Evolutionary conservation across 1,140 invertebrate genomes (phyloP).

Genomic region (Aphelinus certus): DNA sequence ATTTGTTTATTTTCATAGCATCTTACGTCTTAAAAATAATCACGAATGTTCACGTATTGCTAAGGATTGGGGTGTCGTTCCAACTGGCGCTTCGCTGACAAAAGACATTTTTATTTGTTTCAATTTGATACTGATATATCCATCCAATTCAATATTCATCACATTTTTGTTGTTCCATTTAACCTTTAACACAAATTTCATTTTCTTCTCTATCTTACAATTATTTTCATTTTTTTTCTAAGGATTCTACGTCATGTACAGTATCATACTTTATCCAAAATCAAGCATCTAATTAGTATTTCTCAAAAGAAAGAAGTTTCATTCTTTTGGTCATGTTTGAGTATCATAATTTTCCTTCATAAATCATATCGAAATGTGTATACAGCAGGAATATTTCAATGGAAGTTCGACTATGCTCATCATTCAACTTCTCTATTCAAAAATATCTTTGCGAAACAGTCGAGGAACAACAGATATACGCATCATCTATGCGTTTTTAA

Average conservation of each 20-base stretch:
- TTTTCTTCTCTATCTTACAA: too few species aligned
- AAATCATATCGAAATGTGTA: too few species aligned
- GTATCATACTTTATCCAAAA: too few species aligned
- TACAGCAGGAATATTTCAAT: too few species aligned
- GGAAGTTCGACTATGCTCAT: too few species aligned
- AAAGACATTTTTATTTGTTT: conserved; percentile 22
- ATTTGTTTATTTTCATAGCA: conserved; percentile 38
- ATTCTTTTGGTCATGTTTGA: not conserved
- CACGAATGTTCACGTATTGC: conserved; percentile 49
- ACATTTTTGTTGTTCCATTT: too few species aligned
- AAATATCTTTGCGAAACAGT: conserved; percentile 25
- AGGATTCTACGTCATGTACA: too few species aligned
- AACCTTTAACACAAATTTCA: too few species aligned
- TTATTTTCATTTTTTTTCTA: too few species aligned
- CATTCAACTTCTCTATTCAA: not conserved
- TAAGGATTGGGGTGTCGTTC: conserved; percentile 36
- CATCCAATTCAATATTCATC: too few species aligned
- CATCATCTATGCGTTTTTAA: conserved; percentile 6
- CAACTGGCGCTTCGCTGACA: conserved; percentile 4
- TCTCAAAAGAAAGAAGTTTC: not conserved
- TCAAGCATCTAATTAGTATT: too few species aligned
- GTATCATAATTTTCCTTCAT: not conserved
- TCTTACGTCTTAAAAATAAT: conserved; percentile 52
- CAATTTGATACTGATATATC: not conserved
- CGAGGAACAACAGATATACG: conserved; percentile 20